Base-by-base conservation (phyloP, 30 jellyfish, hydroid and myxozoan species). In the Pseudorhiza aurosa region DNA sequence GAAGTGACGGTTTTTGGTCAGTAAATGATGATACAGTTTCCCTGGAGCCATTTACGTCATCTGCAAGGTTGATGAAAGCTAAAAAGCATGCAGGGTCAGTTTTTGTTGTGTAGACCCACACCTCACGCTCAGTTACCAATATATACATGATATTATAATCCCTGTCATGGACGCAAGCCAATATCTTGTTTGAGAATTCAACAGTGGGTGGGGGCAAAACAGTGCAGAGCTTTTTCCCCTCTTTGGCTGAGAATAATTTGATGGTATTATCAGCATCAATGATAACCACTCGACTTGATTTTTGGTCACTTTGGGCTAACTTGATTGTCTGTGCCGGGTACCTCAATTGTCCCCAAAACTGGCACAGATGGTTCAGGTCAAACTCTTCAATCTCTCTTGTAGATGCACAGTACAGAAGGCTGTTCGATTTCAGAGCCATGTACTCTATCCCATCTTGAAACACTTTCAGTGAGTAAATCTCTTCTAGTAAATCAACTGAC, bases 61-160 rank as follows among this genome's bases (percentile, higher is more conserved):
- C 60, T 70, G 42, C 50, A 7, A 84, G 36, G 36, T 84, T 29
- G 40, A 65, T 56, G 8, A 68, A 22, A 27, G 95, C 95, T 12
- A 88, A 75, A n/a, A 85, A 51, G 28, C 91, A 69, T 12, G 97
- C 97, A 56, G 97, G 97, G 64, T 88, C 97, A 0, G 97, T 88
- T 65, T 81, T 81, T 18, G 87, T 72, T 14, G 89, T 80, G 84
- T 88, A 88, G 8, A 88, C 91, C 97, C 97, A 88, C 11, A 88
- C 36, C 27, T 81, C 86, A 15, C 68, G 43, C 2, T 32, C 35
- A 12, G 67, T 65, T 22, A 80, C 81, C 57, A 88, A 88, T 39
- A 88, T 32, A 65, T 88, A 88, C 0, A 88, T 64, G 4, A 88
- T 80, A 47, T 65, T 62, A 17, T 83, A 80, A 40, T 55, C 85